Conservation (phyloP, 2,888 invertebrate genomes). For the Alloplasta piceator region DNA sequence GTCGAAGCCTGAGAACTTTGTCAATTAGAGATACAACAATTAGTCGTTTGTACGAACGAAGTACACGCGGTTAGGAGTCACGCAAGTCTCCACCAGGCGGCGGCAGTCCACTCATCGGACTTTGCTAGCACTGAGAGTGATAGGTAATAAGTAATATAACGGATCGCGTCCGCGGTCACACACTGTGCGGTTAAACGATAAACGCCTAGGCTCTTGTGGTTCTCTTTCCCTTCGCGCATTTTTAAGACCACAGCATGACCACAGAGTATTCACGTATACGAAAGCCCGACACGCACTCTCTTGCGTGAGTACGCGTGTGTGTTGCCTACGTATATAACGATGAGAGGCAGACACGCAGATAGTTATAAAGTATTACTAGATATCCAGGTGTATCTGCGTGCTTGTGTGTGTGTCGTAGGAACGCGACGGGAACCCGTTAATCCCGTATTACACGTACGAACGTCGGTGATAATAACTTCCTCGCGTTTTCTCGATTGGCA, state of each 20-base stretch:
- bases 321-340: not conserved
- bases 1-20: slow-evolving; percentile 80
- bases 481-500: slow-evolving; percentile 62
- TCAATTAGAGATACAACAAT: slow-evolving; percentile 81
- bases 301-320: slow-evolving; percentile 27
- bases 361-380: slow-evolving; percentile 45
- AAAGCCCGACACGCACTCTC: slow-evolving; percentile 17
- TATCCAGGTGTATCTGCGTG: slow-evolving; percentile 18
- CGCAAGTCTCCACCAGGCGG: slow-evolving; percentile 11
- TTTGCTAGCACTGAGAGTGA: slow-evolving; percentile 61
- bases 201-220: slow-evolving; percentile 48
- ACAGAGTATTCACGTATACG: slow-evolving; percentile 26
- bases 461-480: slow-evolving; percentile 66
- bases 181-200: slow-evolving; percentile 54
- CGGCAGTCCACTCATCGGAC: not conserved
- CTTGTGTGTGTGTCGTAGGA: slow-evolving; percentile 10
- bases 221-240: slow-evolving; percentile 58
- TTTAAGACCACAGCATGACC: not conserved
- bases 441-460: slow-evolving; percentile 68
- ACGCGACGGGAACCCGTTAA: slow-evolving; percentile 62
- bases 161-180: slow-evolving; percentile 63
- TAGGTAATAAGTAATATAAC: slow-evolving; percentile 77
- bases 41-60: slow-evolving; percentile 71
- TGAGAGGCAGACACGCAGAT: slow-evolving; percentile 35
- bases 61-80: slow-evolving; percentile 29